Evolutionary conservation across 2,888 invertebrate genomes (phyloP).

Genomic region (Nephrotoma guestfalica): DNA sequence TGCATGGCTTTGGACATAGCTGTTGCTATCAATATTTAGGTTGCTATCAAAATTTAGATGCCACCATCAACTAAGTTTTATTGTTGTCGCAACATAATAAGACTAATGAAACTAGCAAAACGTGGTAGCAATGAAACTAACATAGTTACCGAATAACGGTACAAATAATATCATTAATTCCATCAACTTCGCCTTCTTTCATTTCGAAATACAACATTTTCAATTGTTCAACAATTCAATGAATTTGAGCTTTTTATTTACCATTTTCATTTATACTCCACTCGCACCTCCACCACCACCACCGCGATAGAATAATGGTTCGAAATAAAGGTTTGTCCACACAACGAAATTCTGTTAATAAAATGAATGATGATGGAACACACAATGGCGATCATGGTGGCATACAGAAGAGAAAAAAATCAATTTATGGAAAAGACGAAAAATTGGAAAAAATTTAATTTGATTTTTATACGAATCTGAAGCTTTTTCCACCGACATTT

Average conservation of each 20-base stretch:
- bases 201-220: neutral
- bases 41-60: too few relatives aligned
- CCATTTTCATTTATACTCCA: neutral
- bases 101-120: neutral
- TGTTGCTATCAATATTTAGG: too few relatives aligned
- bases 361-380: neutral
- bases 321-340: neutral
- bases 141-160: neutral
- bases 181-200: neutral
- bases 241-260: neutral
- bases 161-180: neutral
- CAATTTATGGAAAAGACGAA: neutral
- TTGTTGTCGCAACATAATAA: neutral
- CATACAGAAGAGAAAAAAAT: neutral
- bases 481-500: neutral
- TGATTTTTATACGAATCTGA: neutral
- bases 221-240: neutral
- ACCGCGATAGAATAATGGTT: neutral
- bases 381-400: neutral
- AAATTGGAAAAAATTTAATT: neutral
- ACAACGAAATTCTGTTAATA: neutral
- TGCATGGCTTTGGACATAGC: too few relatives aligned
- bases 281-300: neutral
- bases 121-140: neutral
- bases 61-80: neutral